Evolutionary conservation across 2,113 vertebrate genomes (phyloP).

Genomic region (Heterotis niloticus): DNA sequence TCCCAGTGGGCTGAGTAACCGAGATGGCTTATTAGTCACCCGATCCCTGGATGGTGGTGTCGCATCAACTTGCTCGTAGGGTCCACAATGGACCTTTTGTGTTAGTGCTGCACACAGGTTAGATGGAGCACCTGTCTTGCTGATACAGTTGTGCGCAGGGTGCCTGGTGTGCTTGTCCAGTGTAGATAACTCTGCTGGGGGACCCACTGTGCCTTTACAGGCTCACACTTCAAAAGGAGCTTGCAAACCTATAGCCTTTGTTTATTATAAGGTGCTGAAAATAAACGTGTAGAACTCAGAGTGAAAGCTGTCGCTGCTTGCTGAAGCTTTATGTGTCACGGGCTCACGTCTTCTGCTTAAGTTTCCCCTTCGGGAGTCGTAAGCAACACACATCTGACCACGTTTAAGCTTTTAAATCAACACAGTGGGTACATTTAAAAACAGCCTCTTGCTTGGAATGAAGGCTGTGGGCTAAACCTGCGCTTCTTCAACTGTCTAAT

Average conservation of each 20-base stretch:
- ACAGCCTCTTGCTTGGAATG: no score
- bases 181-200: neutral
- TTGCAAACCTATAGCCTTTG: neutral
- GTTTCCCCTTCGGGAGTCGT: neutral
- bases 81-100: constrained; percentile 12
- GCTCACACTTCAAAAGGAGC: neutral
- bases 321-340: neutral
- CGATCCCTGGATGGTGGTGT: constrained; percentile 31
- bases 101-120: neutral
- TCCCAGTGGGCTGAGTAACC: constrained; percentile 52
- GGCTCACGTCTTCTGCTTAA: constrained; percentile 5
- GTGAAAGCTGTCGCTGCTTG: neutral
- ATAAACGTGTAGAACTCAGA: neutral
- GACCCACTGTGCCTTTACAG: neutral
- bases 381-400: neutral
- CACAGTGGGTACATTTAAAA: no score
- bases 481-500: no score
- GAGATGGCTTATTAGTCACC: constrained; percentile 51
- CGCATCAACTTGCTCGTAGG: neutral
- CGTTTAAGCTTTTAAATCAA: neutral
- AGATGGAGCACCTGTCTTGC: constrained; percentile 58
- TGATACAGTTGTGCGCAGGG: constrained; percentile 10
- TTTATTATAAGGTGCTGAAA: neutral
- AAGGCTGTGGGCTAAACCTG: no score
- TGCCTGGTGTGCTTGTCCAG: neutral